These are phyloP conservation scores for Harlomillsia oculata DNA, from an alignment of 1,140 invertebrate genomes.

Conservation along the genomic window DNA sequence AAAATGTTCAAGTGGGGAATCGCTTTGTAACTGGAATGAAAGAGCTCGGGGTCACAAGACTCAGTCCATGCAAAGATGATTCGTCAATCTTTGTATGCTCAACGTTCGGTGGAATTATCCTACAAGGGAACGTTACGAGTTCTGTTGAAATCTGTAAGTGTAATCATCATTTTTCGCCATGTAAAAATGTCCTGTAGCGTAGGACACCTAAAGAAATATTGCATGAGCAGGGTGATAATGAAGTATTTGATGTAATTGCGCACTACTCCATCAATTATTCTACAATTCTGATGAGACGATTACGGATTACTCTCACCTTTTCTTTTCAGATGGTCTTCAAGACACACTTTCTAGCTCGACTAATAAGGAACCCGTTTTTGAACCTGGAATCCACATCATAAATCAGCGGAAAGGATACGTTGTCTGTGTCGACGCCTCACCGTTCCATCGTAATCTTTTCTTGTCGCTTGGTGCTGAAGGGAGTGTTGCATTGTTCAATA, in stretches of 20 bases:
- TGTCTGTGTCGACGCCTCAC: conserved; percentile 19
- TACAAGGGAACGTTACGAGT: conserved; percentile 27
- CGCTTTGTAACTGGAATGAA: conserved; percentile 16
- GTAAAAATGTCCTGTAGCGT: no score
- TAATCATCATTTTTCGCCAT: neutral
- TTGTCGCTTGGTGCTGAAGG: conserved; percentile 14
- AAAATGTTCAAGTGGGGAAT: conserved; percentile 17
- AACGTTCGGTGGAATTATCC: conserved; percentile 31
- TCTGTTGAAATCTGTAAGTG: conserved; percentile 23
- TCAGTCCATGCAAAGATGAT: conserved; percentile 22
- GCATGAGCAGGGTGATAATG: neutral
- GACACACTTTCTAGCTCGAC: no score
- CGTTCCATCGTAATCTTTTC: conserved; percentile 27
- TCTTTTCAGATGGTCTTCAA: no score
- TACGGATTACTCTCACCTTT: no score
- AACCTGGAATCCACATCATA: conserved; percentile 5
- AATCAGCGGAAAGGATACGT: conserved; percentile 8
- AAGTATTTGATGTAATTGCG: no score
- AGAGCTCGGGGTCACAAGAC: conserved; percentile 21
- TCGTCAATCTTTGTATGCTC: conserved; percentile 22
- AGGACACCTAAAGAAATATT: neutral
- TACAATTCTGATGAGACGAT: no score
- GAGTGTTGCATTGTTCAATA: conserved; percentile 18
- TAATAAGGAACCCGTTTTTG: no score
- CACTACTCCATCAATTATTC: no score